Evolutionary conservation across 1,140 invertebrate genomes (phyloP).

Genomic region (Leptonema lineaticorne): DNA sequence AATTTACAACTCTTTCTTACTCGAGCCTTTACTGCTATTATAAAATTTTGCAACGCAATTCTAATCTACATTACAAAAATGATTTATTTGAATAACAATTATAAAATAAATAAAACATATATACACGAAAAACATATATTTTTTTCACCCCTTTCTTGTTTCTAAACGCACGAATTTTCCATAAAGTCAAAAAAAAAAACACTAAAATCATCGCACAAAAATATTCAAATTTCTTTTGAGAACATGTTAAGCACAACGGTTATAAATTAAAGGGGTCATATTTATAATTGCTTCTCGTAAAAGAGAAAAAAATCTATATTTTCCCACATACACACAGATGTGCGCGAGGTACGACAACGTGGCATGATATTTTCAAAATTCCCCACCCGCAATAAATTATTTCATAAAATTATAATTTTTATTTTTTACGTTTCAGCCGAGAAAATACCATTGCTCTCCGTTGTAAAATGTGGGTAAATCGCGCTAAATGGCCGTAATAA

Average conservation of each 20-base stretch:
- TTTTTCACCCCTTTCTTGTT: too few relatives aligned
- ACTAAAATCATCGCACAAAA: background rate
- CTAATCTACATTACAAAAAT: too few relatives aligned
- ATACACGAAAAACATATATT: too few relatives aligned
- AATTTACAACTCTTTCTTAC: too few relatives aligned
- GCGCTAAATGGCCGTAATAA: conserved; percentile 29
- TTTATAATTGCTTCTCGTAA: conserved; percentile 18
- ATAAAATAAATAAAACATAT: too few relatives aligned
- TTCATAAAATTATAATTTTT: conserved; percentile 17
- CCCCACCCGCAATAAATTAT: conserved; percentile 19
- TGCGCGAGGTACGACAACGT: too few relatives aligned
- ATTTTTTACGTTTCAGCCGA: too few relatives aligned
- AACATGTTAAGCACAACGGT: background rate
- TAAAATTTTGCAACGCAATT: too few relatives aligned
- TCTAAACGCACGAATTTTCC: too few relatives aligned
- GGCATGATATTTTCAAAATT: background rate
- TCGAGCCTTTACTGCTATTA: too few relatives aligned
- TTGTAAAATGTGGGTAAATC: background rate
- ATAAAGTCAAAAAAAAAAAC: too few relatives aligned
- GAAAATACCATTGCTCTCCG: conserved; percentile 7
- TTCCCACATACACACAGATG: background rate
- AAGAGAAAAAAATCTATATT: conserved; percentile 3
- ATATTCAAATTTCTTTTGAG: background rate
- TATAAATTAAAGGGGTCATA: conserved; percentile 8
- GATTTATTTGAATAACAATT: too few relatives aligned